Base-by-base conservation (phyloP, 2,113 vertebrate genomes). In the Perccottus glenii region DNA sequence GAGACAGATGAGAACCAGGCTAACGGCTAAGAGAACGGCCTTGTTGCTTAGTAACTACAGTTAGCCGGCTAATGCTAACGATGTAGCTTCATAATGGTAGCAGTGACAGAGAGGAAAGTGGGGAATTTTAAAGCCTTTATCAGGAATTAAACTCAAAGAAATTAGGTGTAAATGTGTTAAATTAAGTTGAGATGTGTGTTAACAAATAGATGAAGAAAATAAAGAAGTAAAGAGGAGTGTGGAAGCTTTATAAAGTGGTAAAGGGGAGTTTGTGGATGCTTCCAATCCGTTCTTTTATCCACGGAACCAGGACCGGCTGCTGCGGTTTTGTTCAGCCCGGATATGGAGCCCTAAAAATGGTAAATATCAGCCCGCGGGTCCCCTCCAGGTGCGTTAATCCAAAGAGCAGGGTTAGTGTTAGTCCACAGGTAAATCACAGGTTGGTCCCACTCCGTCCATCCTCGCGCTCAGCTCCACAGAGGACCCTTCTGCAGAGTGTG, bases 1-100 rank as follows among this genome's bases (percentile, higher is more conserved):
- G 81, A 60, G 80, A 87, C 90, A 85, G 86, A 83, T 81, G 86
- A 80, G 77, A 74, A 75, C 48, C 59, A 1, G 12, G 32, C 12
- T 52, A 62, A 12, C 15, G 10, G 38, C 19, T 52, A 36, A 45
- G 45, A 64, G 55, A 67, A 73, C 67, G 84, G 88, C 85, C 87
- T 86, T 75, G 77, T n/a, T 62, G 85, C 75, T 78, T 65, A 35
- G 19, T n/a, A 66, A 82, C 85, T 88, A 77, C 11, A 66, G n/a
- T 62, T 80, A 75, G 9, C 48, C 58, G 60, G 52, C 52, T 55
- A 55, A 38, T 36, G 52, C 52, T 55, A 55, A 53, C 2, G 33
- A 14, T n/a, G n/a, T n/a, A n/a, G n/a, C n/a, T 35, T 3, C 6
- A 0, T 7, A 14, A 2, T 12, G 12, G 5, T 4, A 53, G 33